Base-by-base conservation (phyloP, 2,113 vertebrate genomes). In the Xiphophorus hellerii region DNA sequence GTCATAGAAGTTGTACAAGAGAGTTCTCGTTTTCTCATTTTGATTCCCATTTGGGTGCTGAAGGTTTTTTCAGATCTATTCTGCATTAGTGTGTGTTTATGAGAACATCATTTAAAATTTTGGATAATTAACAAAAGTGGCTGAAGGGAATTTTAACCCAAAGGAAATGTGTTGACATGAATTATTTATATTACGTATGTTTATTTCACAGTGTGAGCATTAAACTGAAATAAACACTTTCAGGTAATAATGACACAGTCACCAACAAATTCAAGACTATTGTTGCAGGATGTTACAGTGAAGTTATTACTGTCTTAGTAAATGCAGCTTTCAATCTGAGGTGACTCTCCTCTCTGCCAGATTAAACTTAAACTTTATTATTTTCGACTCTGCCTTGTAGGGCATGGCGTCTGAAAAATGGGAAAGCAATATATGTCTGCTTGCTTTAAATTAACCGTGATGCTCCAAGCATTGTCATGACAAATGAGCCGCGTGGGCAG, bases 401-500 rank as follows among this genome's bases (percentile, higher is more conserved):
- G 31, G 35, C n/a, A 75, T 37, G 27, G 29, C 14, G 82, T 73
- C 81, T 54, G 22, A 76, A 6, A 33, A 48, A 42, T 67, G 73
- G 60, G 71, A 88, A 74, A 81, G 66, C 78, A 54, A 25, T 42
- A 37, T 73, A 25, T 84, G 6, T 82, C 1, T 22, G 1, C 44
- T 22, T 2, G 61, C n/a, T 87, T 80, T 89, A 66, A 85, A 83
- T 82, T 84, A 83, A 83, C 74, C 67, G 54, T 63, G 8, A 3
- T 11, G 62, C 85, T 79, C 28, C 58, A 3, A 78, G 81, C 71
- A 27, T 71, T 77, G 80, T 87, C 87, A 88, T 31, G 76, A 87
- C 80, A 69, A 75, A 63, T n/a, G 42, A 76, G 66, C 25, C 4
- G 64, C 22, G 83, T 88, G 82, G 78, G 81, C 13, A 15, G 39